Evolutionary conservation across 30 jellyfish, hydroid and myxozoan genomes (phyloP).

Genomic region (Rhopilema esculentum): DNA sequence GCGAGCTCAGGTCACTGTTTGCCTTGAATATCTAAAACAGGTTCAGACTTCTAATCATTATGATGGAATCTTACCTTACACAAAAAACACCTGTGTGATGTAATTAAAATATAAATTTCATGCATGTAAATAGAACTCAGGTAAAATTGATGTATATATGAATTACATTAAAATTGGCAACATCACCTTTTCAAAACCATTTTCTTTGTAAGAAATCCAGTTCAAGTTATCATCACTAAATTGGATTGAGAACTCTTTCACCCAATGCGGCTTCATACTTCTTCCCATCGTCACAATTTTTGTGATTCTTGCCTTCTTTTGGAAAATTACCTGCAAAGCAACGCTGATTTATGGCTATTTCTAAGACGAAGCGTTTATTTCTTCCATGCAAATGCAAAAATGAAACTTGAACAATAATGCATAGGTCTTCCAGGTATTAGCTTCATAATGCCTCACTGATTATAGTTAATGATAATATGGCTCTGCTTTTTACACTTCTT

Average conservation of each 20-base stretch:
- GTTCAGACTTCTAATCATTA: background rate
- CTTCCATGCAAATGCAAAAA: background rate
- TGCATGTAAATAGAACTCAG: too few species aligned
- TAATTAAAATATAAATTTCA: too few species aligned
- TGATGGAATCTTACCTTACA: background rate
- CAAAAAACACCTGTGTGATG: too few species aligned
- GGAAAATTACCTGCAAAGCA: slow-evolving; percentile 53
- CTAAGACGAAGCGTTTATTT: background rate
- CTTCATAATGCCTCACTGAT: too few species aligned
- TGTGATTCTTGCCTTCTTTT: slow-evolving; percentile 52
- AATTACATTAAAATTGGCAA: background rate
- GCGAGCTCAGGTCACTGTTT: slow-evolving; percentile 40
- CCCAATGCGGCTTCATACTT: slow-evolving; percentile 75
- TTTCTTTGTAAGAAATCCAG: slow-evolving; percentile 78
- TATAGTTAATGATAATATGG: too few species aligned
- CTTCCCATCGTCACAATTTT: slow-evolving; percentile 66
- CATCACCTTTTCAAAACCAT: slow-evolving; percentile 68
- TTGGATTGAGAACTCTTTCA: slow-evolving; percentile 44
- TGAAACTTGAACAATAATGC: background rate
- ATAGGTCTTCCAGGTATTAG: too few species aligned
- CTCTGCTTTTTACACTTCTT: too few species aligned
- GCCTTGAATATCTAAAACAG: slow-evolving; percentile 57
- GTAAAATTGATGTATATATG: too few species aligned
- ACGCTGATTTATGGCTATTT: background rate
- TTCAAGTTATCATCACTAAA: slow-evolving; percentile 64